Percentiles rank a stretch among this genome's conserved stretches.
phyloP scores from a whole-genome alignment of 2,888 invertebrate genomes.

The Stegophylla sp. region DNA sequence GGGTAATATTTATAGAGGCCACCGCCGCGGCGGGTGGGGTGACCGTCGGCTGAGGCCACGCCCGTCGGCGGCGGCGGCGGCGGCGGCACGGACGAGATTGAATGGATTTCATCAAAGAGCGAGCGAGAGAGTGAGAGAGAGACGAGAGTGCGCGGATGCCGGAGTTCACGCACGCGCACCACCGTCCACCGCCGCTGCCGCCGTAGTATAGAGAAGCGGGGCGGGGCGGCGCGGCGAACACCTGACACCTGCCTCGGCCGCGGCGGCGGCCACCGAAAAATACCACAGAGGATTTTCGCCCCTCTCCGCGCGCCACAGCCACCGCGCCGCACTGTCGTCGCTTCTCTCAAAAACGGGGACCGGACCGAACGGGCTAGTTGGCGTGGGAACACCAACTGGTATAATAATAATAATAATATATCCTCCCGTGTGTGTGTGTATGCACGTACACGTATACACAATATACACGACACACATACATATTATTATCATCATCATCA shows the following conservation, averaged over 20 bases:
- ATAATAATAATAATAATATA: no score
- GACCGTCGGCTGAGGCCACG: conserved; percentile 32
- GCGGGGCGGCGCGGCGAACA: conserved; percentile 29
- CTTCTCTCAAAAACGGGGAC: conserved; percentile 25
- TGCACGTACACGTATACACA: not conserved
- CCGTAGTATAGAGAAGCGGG: conserved; percentile 2
- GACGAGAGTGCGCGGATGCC: not conserved
- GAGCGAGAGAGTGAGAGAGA: no score
- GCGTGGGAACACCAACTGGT: conserved; percentile 57
- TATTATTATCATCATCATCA: conserved; percentile 8
- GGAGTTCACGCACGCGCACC: conserved; percentile 24
- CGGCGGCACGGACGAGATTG: conserved; percentile 50
- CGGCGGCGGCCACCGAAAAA: conserved; percentile 58
- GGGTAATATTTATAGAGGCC: conserved; percentile 55
- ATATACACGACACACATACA: not conserved
- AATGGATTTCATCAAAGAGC: conserved; percentile 58
- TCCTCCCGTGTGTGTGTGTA: not conserved
- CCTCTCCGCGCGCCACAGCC: not conserved
- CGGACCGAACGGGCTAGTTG: conserved; percentile 55
- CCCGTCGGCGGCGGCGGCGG: conserved; percentile 41
- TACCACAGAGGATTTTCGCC: conserved; percentile 54
- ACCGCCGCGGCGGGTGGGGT: conserved; percentile 3
- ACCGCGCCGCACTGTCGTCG: not conserved
- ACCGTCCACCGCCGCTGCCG: not conserved
- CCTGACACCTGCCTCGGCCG: conserved; percentile 58